phyloP scores from a whole-genome alignment of 2,888 invertebrate genomes.

The Cepaea hortensis region DNA sequence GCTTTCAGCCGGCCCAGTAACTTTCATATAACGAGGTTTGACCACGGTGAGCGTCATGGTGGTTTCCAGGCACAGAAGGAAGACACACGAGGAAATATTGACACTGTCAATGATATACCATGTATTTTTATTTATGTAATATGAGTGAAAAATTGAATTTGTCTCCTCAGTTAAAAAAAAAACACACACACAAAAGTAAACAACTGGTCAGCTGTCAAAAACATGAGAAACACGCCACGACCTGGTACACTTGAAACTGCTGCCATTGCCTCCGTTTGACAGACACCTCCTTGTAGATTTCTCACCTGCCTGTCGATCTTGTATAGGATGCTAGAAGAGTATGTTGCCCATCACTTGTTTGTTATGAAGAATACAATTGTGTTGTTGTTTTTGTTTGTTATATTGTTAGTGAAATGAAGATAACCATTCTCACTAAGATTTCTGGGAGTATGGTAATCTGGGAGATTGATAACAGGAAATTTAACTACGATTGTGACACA shows the following conservation, averaged over 20 bases:
- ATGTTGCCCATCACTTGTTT: not conserved
- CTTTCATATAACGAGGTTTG: constrained; percentile 45
- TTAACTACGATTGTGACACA: not conserved
- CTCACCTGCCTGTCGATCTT: not conserved
- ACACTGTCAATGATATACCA: constrained; percentile 12
- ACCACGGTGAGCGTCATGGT: not conserved
- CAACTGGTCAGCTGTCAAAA: not conserved
- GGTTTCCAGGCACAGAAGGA: constrained; percentile 17
- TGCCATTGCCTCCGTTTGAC: constrained; percentile 19
- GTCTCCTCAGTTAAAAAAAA: not conserved
- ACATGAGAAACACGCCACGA: not conserved
- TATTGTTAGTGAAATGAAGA: not conserved
- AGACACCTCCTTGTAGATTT: constrained; percentile 1
- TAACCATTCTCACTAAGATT: not conserved
- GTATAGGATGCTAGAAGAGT: constrained; percentile 13
- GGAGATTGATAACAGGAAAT: not conserved
- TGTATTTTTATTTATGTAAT: constrained; percentile 26
- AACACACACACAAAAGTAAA: not conserved
- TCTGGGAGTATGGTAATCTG: not conserved
- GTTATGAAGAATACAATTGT: no score
- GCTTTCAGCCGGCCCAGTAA: constrained; percentile 50
- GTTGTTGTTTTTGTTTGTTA: no score
- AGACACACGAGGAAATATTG: not conserved
- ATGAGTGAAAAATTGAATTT: not conserved
- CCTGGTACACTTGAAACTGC: constrained; percentile 28